phyloP scores from a whole-genome alignment of 2,797 vertebrate genomes.

The Dallia pectoralis region DNA sequence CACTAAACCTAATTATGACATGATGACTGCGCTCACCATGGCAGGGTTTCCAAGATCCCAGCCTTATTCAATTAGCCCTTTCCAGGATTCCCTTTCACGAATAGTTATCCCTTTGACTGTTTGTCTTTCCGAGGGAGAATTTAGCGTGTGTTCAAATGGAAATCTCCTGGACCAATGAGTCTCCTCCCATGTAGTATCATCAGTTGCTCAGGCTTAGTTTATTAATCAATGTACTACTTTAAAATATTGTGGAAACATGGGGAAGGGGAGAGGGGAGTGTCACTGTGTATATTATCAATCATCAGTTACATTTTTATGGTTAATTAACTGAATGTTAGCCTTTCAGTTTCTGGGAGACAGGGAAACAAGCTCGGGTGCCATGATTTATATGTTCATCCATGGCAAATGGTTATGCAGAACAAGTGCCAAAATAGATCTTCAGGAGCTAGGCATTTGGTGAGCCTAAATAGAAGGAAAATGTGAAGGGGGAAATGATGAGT shows the following conservation, averaged over 20 bases:
- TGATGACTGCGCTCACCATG: slow-evolving; percentile 99
- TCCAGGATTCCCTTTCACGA: slow-evolving; percentile 98
- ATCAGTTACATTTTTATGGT: slow-evolving; percentile 64
- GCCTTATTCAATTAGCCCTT: slow-evolving; percentile 98
- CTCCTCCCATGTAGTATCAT: slow-evolving; percentile 45
- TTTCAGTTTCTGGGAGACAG: slow-evolving; percentile 26
- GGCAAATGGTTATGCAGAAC: not conserved
- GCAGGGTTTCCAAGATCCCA: slow-evolving; percentile 93
- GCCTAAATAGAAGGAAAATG: not conserved
- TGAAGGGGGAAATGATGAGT: not conserved
- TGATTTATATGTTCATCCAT: slow-evolving; percentile 23
- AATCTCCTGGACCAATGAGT: not conserved
- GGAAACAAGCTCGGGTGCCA: slow-evolving; percentile 39
- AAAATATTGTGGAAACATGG: slow-evolving; percentile 63
- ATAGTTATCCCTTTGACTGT: slow-evolving; percentile 97
- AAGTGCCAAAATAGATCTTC: not conserved
- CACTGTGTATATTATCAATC: slow-evolving; percentile 53
- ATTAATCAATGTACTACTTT: slow-evolving; percentile 82
- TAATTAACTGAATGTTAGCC: slow-evolving; percentile 54
- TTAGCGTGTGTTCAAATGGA: slow-evolving; percentile 67
- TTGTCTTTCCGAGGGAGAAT: slow-evolving; percentile 89
- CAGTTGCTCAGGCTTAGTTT: slow-evolving; percentile 90
- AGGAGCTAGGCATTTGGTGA: not conserved
- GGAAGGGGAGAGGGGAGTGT: slow-evolving; percentile 24
- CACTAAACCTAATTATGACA: slow-evolving; percentile 99